These are phyloP conservation scores for Leptatherina wallacei DNA, from an alignment of 2,797 vertebrate species.

Conservation along the genomic window DNA sequence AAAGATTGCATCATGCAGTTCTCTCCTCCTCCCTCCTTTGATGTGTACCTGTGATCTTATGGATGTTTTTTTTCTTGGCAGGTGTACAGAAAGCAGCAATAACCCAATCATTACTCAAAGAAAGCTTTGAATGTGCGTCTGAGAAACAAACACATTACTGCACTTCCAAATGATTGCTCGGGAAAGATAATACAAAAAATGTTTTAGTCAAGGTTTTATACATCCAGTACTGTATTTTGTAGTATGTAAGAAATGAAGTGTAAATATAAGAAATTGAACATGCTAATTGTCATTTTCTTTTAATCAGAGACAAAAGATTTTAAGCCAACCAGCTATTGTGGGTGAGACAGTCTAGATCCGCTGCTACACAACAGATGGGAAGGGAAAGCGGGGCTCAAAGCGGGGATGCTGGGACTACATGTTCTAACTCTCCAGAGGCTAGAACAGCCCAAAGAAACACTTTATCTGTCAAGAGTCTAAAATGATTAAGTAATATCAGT, in stretches of 20 bases:
- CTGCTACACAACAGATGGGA: neutral
- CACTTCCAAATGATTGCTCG: no score
- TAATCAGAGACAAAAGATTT: neutral
- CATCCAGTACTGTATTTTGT: no score
- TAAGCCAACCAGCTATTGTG: neutral
- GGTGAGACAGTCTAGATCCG: neutral
- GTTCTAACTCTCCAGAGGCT: neutral
- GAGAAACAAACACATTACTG: neutral
- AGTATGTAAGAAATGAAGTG: no score
- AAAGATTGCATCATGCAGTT: slow-evolving; percentile 30
- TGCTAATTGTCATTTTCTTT: neutral
- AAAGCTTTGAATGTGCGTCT: neutral
- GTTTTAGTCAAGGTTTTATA: neutral
- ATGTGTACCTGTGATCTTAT: slow-evolving; percentile 19
- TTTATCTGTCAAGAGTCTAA: slow-evolving; percentile 15
- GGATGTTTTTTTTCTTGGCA: neutral
- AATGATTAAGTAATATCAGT: slow-evolving; percentile 27
- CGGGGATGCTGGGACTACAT: neutral
- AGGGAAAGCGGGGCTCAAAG: neutral
- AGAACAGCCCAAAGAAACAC: slow-evolving; percentile 1
- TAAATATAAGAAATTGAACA: neutral
- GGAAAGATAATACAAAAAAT: neutral
- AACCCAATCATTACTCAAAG: slow-evolving; percentile 6
- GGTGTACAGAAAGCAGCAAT: neutral
- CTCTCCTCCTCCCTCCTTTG: slow-evolving; percentile 22